A percentile compares a stretch with the other conserved stretches of the same genome.
phyloP scores from a whole-genome alignment of 2,113 vertebrate species.

The Brachypodius melanocephalos region DNA sequence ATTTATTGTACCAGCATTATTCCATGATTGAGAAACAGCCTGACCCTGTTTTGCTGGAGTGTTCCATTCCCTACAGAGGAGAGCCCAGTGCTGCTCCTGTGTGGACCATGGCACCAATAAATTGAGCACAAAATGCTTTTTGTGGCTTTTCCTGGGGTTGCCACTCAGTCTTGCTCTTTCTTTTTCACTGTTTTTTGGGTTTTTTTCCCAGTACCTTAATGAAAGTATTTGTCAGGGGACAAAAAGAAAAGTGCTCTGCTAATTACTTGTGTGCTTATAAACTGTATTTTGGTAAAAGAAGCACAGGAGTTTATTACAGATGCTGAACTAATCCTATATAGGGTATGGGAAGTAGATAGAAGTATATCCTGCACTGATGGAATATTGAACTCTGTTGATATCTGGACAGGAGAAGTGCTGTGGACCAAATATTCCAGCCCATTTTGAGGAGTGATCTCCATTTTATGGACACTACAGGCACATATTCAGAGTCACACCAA shows the following conservation, averaged over 20 bases:
- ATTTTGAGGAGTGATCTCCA: not conserved
- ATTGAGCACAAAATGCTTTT: not conserved
- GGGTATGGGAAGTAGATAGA: not conserved
- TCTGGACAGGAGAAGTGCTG: not conserved
- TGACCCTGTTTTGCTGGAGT: conserved; percentile 15
- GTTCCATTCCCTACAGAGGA: conserved; percentile 1
- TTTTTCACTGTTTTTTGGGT: not conserved
- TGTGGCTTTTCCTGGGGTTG: not conserved
- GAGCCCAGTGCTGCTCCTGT: not conserved
- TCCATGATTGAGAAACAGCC: conserved; percentile 44
- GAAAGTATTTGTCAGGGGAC: not conserved
- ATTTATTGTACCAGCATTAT: conserved; percentile 51
- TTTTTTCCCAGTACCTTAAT: not conserved
- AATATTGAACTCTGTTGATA: not conserved
- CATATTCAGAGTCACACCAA: not conserved
- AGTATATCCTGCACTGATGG: not conserved
- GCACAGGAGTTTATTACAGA: not conserved
- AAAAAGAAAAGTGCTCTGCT: not conserved
- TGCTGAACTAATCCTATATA: not conserved
- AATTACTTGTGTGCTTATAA: not conserved
- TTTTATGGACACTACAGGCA: not conserved
- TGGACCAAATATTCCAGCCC: not conserved
- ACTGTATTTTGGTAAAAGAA: not conserved
- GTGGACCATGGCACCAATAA: not conserved
- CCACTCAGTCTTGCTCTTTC: not conserved